Percentiles rank a stretch among this genome's conserved stretches.
Conservation (phyloP, 2,888 invertebrate species). For the Ashinkailepas kermadecensis region DNA sequence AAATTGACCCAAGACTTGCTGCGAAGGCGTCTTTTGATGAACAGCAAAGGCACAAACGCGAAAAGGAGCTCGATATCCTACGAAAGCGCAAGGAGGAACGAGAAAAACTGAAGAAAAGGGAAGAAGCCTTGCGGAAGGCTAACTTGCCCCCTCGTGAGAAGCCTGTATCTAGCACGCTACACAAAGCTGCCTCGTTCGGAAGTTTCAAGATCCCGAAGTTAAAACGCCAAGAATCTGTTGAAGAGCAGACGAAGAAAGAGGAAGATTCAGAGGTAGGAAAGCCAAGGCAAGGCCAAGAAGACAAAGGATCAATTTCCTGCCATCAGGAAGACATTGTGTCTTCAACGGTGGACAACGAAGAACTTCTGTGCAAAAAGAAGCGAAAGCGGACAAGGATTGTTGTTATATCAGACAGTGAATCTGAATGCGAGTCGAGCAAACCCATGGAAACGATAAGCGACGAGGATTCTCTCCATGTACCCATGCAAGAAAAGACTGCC, state of each 20-base stretch:
- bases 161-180: not conserved
- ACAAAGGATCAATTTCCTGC: not conserved
- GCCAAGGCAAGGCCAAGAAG: not conserved
- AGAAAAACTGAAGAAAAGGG: not conserved
- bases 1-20: not conserved
- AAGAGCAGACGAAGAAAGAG: not conserved
- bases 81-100: not conserved
- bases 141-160: not conserved
- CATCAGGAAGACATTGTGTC: not conserved
- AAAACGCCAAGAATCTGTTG: constrained; percentile 39
- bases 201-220: constrained; percentile 52
- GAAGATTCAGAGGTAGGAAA: too few relatives aligned
- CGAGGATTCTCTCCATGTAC: too few relatives aligned
- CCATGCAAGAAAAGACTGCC: too few relatives aligned
- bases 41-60: not conserved
- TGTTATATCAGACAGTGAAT: constrained; percentile 40
- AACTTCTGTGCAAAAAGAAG: constrained; percentile 45
- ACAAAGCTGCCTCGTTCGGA: constrained; percentile 39
- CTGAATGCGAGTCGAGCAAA: not conserved
- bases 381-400: constrained; percentile 48
- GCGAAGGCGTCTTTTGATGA: not conserved
- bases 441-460: too few relatives aligned
- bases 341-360: not conserved
- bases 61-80: not conserved
- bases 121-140: not conserved